Evolutionary conservation across 2,797 vertebrate species (phyloP), one percentile per base, ranked within the genome.

Genomic region (Thripadectes ignobilis): DNA sequence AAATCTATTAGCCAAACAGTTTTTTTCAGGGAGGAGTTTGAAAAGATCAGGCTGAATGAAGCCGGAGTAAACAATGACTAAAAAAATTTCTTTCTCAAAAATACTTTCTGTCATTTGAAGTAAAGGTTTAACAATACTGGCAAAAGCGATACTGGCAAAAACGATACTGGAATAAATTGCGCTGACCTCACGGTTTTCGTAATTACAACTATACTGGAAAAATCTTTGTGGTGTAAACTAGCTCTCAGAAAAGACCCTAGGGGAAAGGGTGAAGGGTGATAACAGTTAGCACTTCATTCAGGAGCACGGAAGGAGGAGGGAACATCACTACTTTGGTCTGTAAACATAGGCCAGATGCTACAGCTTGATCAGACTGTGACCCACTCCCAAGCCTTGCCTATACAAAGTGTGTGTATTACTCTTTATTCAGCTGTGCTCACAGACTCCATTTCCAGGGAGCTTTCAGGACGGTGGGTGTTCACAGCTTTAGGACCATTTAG

Each of bases 81-180:
- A 2, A 82, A 75, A 84, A 75, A 81, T 34, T 75, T 88, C 8
- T 84, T 93, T 86, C 74, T 95, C 78, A 80, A 63, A 77, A 94
- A 83, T 19, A 65, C 10, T 89, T 93, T 84, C 74, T 94, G 77
- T 91, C 71, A 59, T 83, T 92, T 29, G 34, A 89, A 94, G 59
- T 32, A 92, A 93, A 95, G 59, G 57, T 95, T 89, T 94, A 92
- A 91, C 88, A 95, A 95, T 85, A 87, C 57, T 77, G 88, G 74
- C 80, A 94, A 91, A 95, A 93, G 88, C 79, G 94, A 95, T 82
- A 87, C 59, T 74, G 86, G 77, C 76, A 94, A 91, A 95, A 94
- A 61, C 22, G 43, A 76, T 71, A 74, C 24, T 67, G 65, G 24
- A 87, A 93, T 89, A 78, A 95, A 92, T 71, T 67, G 38, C 4